Conservation (phyloP, 1,140 invertebrate species). For the Lepidurus couesii region DNA sequence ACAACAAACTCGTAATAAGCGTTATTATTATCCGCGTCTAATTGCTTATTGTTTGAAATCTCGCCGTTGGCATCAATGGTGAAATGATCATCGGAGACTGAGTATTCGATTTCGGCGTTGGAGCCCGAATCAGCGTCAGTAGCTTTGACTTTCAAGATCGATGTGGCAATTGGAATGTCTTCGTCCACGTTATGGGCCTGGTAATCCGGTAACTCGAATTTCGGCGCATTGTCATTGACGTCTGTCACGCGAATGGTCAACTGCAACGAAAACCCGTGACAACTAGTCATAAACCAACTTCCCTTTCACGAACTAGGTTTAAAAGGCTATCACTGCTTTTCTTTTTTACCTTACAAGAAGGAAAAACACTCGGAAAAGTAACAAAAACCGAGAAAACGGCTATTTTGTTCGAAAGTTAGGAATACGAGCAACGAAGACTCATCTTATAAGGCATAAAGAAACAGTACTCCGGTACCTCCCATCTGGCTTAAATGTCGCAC, state of each 20-base stretch:
- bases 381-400: too few species aligned
- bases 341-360: background rate
- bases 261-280: slow-evolving; percentile 49
- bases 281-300: background rate
- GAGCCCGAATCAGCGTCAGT: slow-evolving; percentile 86
- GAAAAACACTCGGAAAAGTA: too few species aligned
- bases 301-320: background rate
- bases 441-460: too few species aligned
- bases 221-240: slow-evolving; percentile 89
- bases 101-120: slow-evolving; percentile 89
- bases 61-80: slow-evolving; percentile 84
- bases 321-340: background rate
- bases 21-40: slow-evolving; percentile 92
- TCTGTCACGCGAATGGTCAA: slow-evolving; percentile 86
- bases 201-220: slow-evolving; percentile 90
- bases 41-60: slow-evolving; percentile 84
- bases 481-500: too few species aligned
- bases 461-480: too few species aligned
- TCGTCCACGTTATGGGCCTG: slow-evolving; percentile 92
- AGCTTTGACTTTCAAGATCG: slow-evolving; percentile 84
- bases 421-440: too few species aligned
- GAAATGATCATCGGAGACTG: slow-evolving; percentile 87
- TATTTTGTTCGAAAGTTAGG: too few species aligned
- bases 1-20: slow-evolving; percentile 92
- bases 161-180: slow-evolving; percentile 83